Conservation (phyloP, 2,888 invertebrate genomes). For the Melinopterus prodromus region DNA sequence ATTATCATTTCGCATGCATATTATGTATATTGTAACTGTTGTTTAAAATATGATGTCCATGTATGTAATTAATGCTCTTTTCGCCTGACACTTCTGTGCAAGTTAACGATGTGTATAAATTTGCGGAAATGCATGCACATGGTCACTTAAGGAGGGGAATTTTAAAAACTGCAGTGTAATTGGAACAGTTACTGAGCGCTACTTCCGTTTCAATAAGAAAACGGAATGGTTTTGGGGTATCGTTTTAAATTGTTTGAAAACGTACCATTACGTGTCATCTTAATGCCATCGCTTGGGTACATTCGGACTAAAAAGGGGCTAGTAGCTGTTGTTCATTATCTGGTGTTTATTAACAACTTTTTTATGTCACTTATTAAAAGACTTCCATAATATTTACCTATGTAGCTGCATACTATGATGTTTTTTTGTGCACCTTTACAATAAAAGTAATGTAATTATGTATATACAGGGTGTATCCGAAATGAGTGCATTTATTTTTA, state of each 20-base stretch:
- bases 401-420: too few relatives aligned
- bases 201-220: neutral
- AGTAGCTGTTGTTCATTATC: neutral
- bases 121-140: conserved; percentile 16
- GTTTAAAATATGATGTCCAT: conserved; percentile 13
- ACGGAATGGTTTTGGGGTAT: neutral
- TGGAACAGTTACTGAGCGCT: neutral
- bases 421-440: too few relatives aligned
- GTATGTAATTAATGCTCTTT: conserved; percentile 19
- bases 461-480: too few relatives aligned
- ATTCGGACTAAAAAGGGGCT: neutral
- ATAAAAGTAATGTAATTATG: too few relatives aligned
- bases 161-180: neutral
- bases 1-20: neutral
- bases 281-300: neutral
- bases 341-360: neutral
- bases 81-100: conserved; percentile 20
- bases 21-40: conserved; percentile 15
- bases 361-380: neutral
- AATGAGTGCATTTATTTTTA: too few relatives aligned
- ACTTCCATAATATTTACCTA: too few relatives aligned
- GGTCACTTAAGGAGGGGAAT: neutral
- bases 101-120: conserved; percentile 25
- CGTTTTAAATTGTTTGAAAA: neutral
- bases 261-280: neutral